Percentiles rank a stretch among this genome's conserved stretches.
phyloP scores from a whole-genome alignment of 2,888 invertebrate species.

The Rhaphigaster nebulosa region DNA sequence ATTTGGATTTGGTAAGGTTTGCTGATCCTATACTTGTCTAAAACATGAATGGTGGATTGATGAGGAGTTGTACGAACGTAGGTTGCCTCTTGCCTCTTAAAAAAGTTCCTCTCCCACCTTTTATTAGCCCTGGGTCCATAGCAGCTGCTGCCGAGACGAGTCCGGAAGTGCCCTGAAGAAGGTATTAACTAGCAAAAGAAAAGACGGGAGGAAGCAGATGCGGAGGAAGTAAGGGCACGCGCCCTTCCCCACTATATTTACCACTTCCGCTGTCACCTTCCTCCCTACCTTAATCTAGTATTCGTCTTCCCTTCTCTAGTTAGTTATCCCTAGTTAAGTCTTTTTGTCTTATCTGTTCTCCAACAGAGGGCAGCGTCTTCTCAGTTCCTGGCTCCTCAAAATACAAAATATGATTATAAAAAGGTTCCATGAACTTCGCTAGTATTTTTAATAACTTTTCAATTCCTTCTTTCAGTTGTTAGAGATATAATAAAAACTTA shows the following conservation, averaged over 20 bases:
- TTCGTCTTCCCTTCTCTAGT: neutral
- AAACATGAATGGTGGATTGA: neutral
- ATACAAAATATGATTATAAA: too few species aligned
- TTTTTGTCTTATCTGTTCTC: neutral
- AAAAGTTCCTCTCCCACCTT: neutral
- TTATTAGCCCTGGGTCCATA: slow-evolving; percentile 9
- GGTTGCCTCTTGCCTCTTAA: neutral
- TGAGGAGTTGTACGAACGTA: neutral
- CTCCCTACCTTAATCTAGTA: slow-evolving; percentile 23
- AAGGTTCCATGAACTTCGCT: too few species aligned
- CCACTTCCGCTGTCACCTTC: slow-evolving; percentile 52
- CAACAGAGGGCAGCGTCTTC: too few species aligned
- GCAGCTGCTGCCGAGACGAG: slow-evolving; percentile 28
- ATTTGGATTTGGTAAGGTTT: neutral
- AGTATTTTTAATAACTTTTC: too few species aligned
- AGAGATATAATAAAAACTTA: too few species aligned
- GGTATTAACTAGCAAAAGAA: slow-evolving; percentile 33
- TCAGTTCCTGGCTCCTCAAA: too few species aligned
- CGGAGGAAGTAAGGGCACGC: slow-evolving; percentile 47
- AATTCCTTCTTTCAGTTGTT: too few species aligned
- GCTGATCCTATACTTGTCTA: too few species aligned
- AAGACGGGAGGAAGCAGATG: slow-evolving; percentile 44
- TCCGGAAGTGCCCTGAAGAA: slow-evolving; percentile 49
- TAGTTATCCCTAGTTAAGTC: neutral
- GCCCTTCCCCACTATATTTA: slow-evolving; percentile 54